Conservation (phyloP, 2,888 invertebrate species). For the Apotomis capreana region DNA sequence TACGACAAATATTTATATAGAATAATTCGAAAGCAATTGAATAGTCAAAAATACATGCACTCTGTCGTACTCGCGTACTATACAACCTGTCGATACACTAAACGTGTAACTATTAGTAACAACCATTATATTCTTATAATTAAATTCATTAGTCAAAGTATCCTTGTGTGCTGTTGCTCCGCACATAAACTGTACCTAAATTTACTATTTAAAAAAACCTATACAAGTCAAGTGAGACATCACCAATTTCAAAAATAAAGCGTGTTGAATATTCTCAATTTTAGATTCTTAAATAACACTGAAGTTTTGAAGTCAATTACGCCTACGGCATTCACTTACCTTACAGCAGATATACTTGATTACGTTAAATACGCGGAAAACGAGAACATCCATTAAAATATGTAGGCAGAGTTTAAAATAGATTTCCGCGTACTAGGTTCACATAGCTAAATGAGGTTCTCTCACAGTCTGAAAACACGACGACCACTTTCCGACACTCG, state of each 20-base stretch:
- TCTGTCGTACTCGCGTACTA: slow-evolving; percentile 2
- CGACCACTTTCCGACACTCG: no score
- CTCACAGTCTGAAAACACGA: no score
- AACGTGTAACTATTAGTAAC: slow-evolving; percentile 2
- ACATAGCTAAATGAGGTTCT: no score
- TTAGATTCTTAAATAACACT: not conserved
- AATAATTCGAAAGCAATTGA: no score
- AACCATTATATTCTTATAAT: not conserved
- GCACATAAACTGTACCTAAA: slow-evolving; percentile 9
- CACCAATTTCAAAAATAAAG: not conserved
- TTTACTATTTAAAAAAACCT: slow-evolving; percentile 10
- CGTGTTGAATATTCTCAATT: not conserved
- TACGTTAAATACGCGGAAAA: no score
- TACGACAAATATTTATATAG: no score
- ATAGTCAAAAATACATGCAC: no score
- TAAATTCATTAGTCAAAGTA: not conserved
- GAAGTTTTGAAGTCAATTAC: not conserved
- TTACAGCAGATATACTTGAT: not conserved
- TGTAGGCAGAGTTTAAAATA: no score
- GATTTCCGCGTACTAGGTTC: no score
- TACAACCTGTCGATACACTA: not conserved
- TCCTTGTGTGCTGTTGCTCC: slow-evolving; percentile 18
- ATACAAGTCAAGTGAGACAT: not conserved
- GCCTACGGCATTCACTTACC: not conserved
- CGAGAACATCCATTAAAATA: no score